A percentile compares a stretch with the other conserved stretches of the same genome.
phyloP scores from a whole-genome alignment of 2,113 vertebrate species.

The Coracopsis vasa region DNA sequence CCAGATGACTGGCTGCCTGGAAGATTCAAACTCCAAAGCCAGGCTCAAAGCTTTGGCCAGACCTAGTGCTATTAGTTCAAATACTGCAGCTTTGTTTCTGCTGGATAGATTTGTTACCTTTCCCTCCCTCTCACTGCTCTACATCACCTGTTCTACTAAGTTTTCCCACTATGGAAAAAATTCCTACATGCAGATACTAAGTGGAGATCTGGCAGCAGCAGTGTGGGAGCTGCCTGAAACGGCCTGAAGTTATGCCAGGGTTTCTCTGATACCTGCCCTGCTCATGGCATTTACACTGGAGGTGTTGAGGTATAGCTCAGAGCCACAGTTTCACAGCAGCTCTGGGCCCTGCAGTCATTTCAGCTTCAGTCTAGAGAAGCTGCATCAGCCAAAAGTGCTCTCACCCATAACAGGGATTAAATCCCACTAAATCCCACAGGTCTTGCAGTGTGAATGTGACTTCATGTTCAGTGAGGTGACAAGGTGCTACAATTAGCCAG shows the following conservation, averaged over 20 bases:
- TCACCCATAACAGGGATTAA: neutral
- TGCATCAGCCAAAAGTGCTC: neutral
- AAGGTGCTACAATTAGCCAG: neutral
- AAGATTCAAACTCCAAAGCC: neutral
- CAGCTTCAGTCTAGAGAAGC: neutral
- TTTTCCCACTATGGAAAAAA: conserved; percentile 21
- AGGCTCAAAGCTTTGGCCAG: conserved; percentile 39
- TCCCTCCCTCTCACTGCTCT: neutral
- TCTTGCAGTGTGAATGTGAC: neutral
- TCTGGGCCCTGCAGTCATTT: neutral
- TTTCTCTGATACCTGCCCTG: neutral
- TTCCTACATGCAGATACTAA: neutral
- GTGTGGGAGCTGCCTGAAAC: neutral
- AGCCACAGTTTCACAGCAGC: neutral
- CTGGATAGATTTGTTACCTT: neutral
- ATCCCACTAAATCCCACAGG: neutral
- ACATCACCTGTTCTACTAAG: neutral
- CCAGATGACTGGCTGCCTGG: conserved; percentile 37
- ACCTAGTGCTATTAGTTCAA: conserved; percentile 25
- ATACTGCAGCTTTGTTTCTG: conserved; percentile 26
- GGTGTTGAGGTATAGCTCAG: neutral
- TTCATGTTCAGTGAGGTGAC: neutral
- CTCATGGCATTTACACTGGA: neutral
- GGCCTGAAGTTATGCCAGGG: neutral
- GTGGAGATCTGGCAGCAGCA: neutral